Conservation (phyloP, 2,888 invertebrate species). For the Leptopilina drosophilae region DNA sequence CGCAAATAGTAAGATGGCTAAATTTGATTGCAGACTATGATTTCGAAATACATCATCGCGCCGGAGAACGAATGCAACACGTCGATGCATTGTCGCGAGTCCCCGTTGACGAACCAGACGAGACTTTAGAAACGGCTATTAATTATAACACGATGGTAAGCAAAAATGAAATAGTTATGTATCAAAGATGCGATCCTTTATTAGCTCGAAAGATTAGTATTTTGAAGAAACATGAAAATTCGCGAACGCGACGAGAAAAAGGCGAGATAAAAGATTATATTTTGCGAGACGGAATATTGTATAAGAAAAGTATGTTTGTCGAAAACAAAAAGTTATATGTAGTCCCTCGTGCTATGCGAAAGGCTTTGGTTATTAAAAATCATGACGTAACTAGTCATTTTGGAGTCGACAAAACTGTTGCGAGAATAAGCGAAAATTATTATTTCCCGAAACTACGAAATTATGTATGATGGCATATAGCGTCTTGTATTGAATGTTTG, state of each 20-base stretch:
- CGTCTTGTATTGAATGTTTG: conserved; percentile 57
- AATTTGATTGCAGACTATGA: conserved; percentile 57
- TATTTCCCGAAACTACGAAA: conserved; percentile 54
- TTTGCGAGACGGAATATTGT: conserved; percentile 44
- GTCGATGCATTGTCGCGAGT: conserved; percentile 51
- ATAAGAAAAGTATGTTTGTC: conserved; percentile 20
- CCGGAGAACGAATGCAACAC: conserved; percentile 57
- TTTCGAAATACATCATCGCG: conserved; percentile 56
- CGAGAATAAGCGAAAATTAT: conserved; percentile 51
- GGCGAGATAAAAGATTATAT: conserved; percentile 29
- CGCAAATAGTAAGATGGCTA: conserved; percentile 58
- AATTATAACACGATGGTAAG: not conserved
- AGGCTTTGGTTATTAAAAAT: conserved; percentile 47
- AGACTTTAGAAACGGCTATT: not conserved
- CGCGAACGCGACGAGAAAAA: conserved; percentile 36
- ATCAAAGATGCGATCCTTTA: conserved; percentile 21
- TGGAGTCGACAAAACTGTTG: conserved; percentile 11
- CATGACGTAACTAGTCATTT: not conserved
- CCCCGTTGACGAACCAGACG: conserved; percentile 6
- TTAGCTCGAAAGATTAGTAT: conserved; percentile 47
- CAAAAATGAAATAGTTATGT: conserved; percentile 12
- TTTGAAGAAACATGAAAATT: conserved; percentile 26
- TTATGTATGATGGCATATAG: conserved; percentile 53
- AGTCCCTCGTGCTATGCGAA: conserved; percentile 48
- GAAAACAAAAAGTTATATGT: conserved; percentile 45